A percentile compares a stretch with the other conserved stretches of the same genome.
Conservation (phyloP, 2,888 invertebrate genomes). For the Cantharis lateralis region DNA sequence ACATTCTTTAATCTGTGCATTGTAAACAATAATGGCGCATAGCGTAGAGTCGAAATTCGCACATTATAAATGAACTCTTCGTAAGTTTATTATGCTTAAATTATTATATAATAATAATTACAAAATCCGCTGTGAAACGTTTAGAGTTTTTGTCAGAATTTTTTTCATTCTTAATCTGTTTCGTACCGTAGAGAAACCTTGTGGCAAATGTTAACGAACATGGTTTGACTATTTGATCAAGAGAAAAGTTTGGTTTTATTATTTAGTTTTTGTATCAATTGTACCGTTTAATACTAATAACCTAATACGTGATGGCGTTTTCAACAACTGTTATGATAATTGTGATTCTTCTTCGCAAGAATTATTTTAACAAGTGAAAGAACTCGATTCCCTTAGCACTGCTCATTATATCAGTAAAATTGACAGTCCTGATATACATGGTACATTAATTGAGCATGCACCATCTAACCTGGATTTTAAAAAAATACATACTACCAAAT, state of each 20-base stretch:
- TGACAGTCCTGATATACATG: neutral
- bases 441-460: neutral
- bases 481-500: neutral
- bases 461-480: neutral
- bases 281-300: slow-evolving; percentile 30
- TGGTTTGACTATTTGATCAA: slow-evolving; percentile 8
- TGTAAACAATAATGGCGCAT: slow-evolving; percentile 10
- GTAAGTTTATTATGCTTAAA: neutral
- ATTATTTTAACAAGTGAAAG: neutral
- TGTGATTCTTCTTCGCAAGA: neutral
- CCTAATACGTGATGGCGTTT: slow-evolving; percentile 18
- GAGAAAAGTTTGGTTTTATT: slow-evolving; percentile 17
- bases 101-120: slow-evolving; percentile 4
- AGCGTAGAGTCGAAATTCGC: neutral
- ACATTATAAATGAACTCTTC: neutral
- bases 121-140: neutral
- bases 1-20: slow-evolving; percentile 30
- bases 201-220: slow-evolving; percentile 12
- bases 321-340: slow-evolving; percentile 14
- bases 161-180: neutral
- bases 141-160: neutral
- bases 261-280: slow-evolving; percentile 13
- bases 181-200: neutral
- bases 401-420: neutral
- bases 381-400: neutral